Percentiles rank a stretch among this genome's conserved stretches.
These are phyloP conservation scores for Nothoprocta perdicaria DNA, from an alignment of 2,113 vertebrate species.

Conservation along the genomic window DNA sequence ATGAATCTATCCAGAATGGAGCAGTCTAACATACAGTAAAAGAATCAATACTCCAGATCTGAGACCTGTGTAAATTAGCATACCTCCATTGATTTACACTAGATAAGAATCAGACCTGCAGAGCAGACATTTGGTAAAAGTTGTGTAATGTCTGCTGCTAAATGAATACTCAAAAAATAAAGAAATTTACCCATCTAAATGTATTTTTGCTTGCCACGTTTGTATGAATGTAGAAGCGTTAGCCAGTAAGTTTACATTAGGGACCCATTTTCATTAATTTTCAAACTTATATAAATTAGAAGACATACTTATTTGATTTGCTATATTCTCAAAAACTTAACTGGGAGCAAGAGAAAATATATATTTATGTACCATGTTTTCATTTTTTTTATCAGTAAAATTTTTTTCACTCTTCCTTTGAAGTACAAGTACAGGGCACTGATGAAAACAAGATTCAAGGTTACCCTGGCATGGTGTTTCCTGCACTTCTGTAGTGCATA, in stretches of 20 bases:
- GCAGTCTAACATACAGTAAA: background rate
- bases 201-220: background rate
- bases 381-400: background rate
- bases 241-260: background rate
- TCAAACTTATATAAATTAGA: background rate
- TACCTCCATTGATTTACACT: background rate
- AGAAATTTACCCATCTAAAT: background rate
- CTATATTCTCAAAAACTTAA: background rate
- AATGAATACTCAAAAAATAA: background rate
- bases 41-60: background rate
- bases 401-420: background rate
- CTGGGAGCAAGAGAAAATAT: background rate
- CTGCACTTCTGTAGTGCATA: background rate
- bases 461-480: background rate
- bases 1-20: background rate
- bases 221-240: background rate
- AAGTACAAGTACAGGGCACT: background rate
- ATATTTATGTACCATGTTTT: background rate
- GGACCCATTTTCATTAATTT: background rate
- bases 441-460: background rate
- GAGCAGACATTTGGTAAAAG: background rate
- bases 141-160: background rate
- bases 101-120: background rate
- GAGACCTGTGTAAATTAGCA: constrained; percentile 13
- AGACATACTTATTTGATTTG: background rate